Evolutionary conservation across 2,113 vertebrate genomes (phyloP), one percentile per base, ranked within the genome.

Genomic region (Pterocles orientalis): DNA sequence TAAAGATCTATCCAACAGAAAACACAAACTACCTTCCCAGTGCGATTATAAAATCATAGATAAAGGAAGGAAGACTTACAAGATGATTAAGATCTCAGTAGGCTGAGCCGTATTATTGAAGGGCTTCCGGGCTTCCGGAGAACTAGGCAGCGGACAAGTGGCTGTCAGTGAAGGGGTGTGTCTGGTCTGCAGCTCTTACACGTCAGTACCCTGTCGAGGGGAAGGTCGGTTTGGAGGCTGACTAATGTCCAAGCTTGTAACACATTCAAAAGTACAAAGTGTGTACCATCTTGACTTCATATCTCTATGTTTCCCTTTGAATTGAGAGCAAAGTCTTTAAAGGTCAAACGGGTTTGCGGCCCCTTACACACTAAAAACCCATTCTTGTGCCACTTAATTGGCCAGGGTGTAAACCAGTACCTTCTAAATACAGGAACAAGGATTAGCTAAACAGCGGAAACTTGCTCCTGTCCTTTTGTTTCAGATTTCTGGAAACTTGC

Each of bases 161-260:
- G 6, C 47, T 10, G 2, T 68, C 57, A 28, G 2, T 25, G n/a
- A 47, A 62, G 45, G 62, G 21, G 3, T 69, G 50, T 72, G 88
- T 18, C 88, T 83, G 71, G 80, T n/a, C 18, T 26, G 10, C 36
- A 57, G 54, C 28, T 80, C 43, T 71, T 64, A 3, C 0, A 3
- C 0, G 0, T n/a, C 2, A 8, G 2, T 71, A 34, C 21, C 33
- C 33, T 1, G 0, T 28, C 76, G 76, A 92, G 43, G 58, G 14
- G 17, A 62, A 58, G 58, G 47, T 34, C 28, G 33, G 3, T 56
- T 73, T 70, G 51, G 47, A 80, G 60, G 39, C 45, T 62, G 29
- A n/a, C 9, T 47, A 31, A n/a, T 64, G 29, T 24, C 45, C 1
- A 1, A 71, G 61, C 34, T 60, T 82, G 20, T 51, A 61, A 18